phyloP scores from a whole-genome alignment of 2,888 invertebrate species.

The Horisme vitalbata region DNA sequence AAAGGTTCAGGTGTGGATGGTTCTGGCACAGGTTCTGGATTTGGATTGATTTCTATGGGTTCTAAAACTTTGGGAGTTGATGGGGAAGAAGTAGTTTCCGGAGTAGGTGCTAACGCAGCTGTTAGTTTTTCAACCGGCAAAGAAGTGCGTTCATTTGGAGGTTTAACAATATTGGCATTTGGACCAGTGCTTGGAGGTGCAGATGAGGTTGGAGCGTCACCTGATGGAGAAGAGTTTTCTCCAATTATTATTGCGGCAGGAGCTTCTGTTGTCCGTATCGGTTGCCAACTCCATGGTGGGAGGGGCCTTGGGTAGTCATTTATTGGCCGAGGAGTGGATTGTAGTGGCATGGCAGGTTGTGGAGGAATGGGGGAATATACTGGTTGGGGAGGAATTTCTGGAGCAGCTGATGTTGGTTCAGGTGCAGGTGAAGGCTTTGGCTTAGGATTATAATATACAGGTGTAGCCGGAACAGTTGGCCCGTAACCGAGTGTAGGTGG shows the following conservation, averaged over 20 bases:
- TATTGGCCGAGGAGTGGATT: conserved; percentile 1
- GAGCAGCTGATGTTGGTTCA: conserved; percentile 1
- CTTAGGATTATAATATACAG: background rate
- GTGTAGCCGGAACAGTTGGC: background rate
- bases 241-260: conserved; percentile 1
- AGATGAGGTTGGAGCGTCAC: background rate
- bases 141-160: background rate
- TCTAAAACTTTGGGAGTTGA: background rate
- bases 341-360: conserved; percentile 4
- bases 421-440: background rate
- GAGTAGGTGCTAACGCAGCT: background rate
- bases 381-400: conserved; percentile 2
- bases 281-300: background rate
- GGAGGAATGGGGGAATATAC: conserved; percentile 5
- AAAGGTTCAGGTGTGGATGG: background rate
- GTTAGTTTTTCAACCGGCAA: background rate
- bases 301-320: conserved; percentile 4
- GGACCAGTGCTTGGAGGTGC: background rate
- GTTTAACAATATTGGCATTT: background rate
- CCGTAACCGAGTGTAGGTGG: no score
- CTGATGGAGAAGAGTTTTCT: background rate
- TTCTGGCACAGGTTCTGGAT: background rate
- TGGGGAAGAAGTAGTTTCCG: background rate
- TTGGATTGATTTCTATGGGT: background rate
- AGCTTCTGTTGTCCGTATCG: background rate